Evolutionary conservation across 2,113 vertebrate species (phyloP), one percentile per base, ranked within the genome.

Genomic region (Sapayoa aenigma): DNA sequence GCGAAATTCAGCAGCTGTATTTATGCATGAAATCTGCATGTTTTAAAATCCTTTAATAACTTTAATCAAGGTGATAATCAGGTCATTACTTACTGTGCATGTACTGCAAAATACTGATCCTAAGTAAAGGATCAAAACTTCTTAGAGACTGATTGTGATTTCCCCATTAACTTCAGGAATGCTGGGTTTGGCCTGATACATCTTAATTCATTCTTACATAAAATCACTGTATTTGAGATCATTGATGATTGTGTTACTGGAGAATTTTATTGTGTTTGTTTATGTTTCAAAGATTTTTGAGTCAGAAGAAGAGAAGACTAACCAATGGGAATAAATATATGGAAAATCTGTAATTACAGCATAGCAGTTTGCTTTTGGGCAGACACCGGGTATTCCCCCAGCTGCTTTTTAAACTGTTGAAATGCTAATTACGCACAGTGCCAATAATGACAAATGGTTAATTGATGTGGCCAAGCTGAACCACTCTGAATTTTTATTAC

Each of bases 371-470:
- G 69, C 62, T 94, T 94, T 91, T 94, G 77, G 83, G 94, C 95
- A 96, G 94, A 95, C 89, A 92, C 92, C 31, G 86, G 76, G 89
- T 95, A 94, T 97, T 97, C 96, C 93, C 90, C 84, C 92, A 93
- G 85, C 95, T 93, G 92, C 87, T 92, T 87, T 91, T 93, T 63
- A 71, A 92, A 88, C 72, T 88, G 72, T 90, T 88, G 72, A 97
- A 90, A 95, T 95, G 87, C 93, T 88, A 81, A 94, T 92, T 93
- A 80, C 18, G 42, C 84, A 93, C 90, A 90, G 88, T 96, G 96
- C 92, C 91, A 72, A 10, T 94, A 83, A 84, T 52, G 90, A 91
- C 69, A 72, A 87, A 86, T 35, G 60, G 63, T 79, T 77, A 94
- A 92, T 92, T 90, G 72, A 84, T 49, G 76, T 71, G 79, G 76